Conservation (phyloP, 64 coral and sea anemone genomes). For the Montipora sp. region DNA sequence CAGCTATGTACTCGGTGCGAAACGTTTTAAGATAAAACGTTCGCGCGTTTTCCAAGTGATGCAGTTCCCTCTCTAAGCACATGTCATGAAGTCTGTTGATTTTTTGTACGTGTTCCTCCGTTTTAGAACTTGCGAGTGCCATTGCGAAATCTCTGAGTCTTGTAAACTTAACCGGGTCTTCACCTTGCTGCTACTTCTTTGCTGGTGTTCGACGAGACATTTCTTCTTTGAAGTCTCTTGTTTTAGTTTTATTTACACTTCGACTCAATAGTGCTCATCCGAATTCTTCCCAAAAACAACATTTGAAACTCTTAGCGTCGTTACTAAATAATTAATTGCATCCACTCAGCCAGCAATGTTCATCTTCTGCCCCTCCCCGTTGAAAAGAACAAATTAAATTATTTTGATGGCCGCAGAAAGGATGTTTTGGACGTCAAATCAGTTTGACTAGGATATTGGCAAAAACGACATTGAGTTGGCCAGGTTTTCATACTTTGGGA, state of each 20-base stretch:
- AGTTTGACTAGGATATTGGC: neutral
- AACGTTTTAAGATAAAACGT: slow-evolving; percentile 65
- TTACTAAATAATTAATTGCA: slow-evolving; percentile 31
- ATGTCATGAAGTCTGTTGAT: slow-evolving; percentile 60
- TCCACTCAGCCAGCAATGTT: neutral
- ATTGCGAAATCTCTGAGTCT: neutral
- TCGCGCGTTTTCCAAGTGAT: slow-evolving; percentile 35
- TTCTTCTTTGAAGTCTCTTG: too few species aligned
- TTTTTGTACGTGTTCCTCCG: slow-evolving; percentile 53
- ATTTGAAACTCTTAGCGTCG: neutral
- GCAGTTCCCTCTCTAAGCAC: slow-evolving; percentile 35
- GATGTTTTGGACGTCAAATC: neutral
- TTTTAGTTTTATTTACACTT: too few species aligned
- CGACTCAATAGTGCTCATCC: neutral
- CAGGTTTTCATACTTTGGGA: neutral
- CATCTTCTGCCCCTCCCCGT: neutral
- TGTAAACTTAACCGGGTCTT: too few species aligned
- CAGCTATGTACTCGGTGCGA: slow-evolving; percentile 14
- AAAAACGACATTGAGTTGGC: neutral
- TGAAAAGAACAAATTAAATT: neutral
- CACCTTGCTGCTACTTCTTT: too few species aligned
- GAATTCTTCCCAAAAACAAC: neutral
- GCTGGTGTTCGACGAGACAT: too few species aligned
- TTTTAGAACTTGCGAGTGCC: slow-evolving; percentile 35
- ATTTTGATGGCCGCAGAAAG: neutral